phyloP scores from a whole-genome alignment of 2,113 vertebrate genomes.

The Oncorhynchus clarkii region DNA sequence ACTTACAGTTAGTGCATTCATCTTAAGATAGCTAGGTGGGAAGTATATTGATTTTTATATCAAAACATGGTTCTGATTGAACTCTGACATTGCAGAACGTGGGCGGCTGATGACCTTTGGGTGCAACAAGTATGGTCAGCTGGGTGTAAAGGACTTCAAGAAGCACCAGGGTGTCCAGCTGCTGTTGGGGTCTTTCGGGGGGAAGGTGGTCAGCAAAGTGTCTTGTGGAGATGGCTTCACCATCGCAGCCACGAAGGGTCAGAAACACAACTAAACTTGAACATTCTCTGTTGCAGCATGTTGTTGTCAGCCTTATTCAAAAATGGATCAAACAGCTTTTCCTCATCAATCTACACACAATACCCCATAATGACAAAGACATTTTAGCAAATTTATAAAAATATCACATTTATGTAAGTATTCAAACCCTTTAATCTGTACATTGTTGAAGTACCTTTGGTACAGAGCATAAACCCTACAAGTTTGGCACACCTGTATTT shows the following conservation, averaged over 20 bases:
- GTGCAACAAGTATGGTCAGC: conserved; percentile 94
- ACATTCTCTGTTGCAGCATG: neutral
- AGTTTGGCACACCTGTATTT: too few relatives aligned
- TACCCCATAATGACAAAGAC: too few relatives aligned
- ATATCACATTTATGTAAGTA: too few relatives aligned
- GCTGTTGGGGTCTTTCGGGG: conserved; percentile 88
- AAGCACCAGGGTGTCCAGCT: conserved; percentile 91
- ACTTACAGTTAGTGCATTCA: too few relatives aligned
- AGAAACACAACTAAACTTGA: neutral
- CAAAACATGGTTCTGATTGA: neutral
- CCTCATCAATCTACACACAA: too few relatives aligned
- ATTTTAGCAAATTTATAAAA: too few relatives aligned
- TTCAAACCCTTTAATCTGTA: too few relatives aligned
- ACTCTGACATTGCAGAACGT: conserved; percentile 73
- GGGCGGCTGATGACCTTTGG: conserved; percentile 94
- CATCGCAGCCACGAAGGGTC: neutral
- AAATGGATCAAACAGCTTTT: too few relatives aligned
- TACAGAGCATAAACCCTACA: too few relatives aligned
- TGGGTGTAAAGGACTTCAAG: conserved; percentile 95
- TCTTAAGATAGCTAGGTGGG: too few relatives aligned
- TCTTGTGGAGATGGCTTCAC: conserved; percentile 94
- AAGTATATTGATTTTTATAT: neutral
- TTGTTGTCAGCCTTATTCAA: neutral
- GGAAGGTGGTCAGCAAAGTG: conserved; percentile 89
- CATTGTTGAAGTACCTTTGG: too few relatives aligned